phyloP scores from a whole-genome alignment of 2,888 invertebrate species.

The Papilio elwesi region DNA sequence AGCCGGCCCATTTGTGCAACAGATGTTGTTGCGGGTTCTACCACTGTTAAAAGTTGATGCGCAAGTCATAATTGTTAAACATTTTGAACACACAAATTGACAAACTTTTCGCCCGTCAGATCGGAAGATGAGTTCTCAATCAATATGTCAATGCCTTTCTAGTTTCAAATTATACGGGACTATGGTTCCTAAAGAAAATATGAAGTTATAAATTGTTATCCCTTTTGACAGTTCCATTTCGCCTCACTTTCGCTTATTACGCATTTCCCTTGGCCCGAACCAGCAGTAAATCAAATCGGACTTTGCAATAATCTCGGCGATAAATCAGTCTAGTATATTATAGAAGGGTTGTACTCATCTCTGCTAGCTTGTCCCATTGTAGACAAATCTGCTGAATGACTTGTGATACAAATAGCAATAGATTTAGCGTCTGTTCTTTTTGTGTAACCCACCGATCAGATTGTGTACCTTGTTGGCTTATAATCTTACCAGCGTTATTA shows the following conservation, averaged over 20 bases:
- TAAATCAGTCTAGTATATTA: constrained; percentile 31
- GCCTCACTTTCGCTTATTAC: constrained; percentile 17
- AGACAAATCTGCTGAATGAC: background rate
- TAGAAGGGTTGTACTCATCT: constrained; percentile 9
- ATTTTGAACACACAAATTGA: no score
- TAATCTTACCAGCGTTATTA: no score
- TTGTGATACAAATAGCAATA: no score
- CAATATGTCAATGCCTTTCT: background rate
- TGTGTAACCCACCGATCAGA: no score
- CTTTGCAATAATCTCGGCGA: constrained; percentile 34
- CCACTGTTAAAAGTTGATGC: no score
- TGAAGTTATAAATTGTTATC: constrained; percentile 5
- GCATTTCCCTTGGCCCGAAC: constrained; percentile 10
- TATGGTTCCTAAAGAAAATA: background rate
- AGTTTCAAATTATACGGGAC: background rate
- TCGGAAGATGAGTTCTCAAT: no score
- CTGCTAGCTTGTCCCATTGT: background rate
- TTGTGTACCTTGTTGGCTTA: no score
- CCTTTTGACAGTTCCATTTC: background rate
- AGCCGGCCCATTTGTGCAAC: no score
- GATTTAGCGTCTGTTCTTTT: no score
- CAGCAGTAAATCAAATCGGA: constrained; percentile 35
- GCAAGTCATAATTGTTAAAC: no score
- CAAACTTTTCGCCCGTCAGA: no score
- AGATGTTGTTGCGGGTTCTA: no score